Conservation (phyloP, 2,888 invertebrate genomes). For the Rhingia campestris region DNA sequence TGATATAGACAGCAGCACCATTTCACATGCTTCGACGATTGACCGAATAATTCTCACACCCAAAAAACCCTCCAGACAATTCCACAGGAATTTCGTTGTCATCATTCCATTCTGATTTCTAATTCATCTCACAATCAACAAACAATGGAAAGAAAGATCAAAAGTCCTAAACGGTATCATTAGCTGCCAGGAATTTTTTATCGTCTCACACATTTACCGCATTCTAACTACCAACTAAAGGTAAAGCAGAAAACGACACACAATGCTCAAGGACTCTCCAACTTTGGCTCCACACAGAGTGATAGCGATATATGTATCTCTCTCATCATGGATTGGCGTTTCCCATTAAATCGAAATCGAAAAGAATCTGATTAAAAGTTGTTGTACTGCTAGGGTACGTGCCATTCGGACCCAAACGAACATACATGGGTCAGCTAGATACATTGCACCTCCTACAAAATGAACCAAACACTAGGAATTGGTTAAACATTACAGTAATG, state of each 20-base stretch:
- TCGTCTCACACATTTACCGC: slow-evolving; percentile 50
- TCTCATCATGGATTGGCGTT: slow-evolving; percentile 42
- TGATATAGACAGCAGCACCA: no score
- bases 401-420: slow-evolving; percentile 26
- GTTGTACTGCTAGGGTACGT: slow-evolving; percentile 60
- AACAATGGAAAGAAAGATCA: slow-evolving; percentile 60
- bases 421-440: slow-evolving; percentile 27
- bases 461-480: slow-evolving; percentile 42
- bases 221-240: slow-evolving; percentile 3
- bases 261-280: background rate
- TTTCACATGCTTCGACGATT: background rate
- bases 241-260: background rate
- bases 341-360: slow-evolving; percentile 63
- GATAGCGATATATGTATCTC: background rate
- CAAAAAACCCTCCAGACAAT: background rate
- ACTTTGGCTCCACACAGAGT: background rate
- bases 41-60: background rate
- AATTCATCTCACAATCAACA: slow-evolving; percentile 62
- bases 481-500: slow-evolving; percentile 63
- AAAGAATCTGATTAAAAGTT: slow-evolving; percentile 67
- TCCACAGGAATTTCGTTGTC: slow-evolving; percentile 16
- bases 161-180: slow-evolving; percentile 60
- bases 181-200: slow-evolving; percentile 50
- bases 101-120: slow-evolving; percentile 33
- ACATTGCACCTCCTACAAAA: background rate